These are phyloP conservation scores for Euspilapteryx auroguttella DNA, from an alignment of 2,888 invertebrate species.

Conservation along the genomic window DNA sequence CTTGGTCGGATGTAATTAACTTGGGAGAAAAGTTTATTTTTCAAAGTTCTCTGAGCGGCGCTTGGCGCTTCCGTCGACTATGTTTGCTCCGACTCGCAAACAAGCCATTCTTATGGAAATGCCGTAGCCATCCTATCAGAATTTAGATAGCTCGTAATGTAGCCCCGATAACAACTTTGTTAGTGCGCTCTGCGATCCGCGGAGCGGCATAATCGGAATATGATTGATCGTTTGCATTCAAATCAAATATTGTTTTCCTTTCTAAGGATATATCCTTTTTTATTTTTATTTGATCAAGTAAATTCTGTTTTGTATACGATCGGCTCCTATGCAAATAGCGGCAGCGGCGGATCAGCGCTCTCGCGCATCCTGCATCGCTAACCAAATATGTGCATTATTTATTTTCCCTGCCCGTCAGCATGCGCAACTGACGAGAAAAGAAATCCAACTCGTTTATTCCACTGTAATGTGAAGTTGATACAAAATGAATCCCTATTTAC, in stretches of 20 bases:
- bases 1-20: slow-evolving; percentile 19
- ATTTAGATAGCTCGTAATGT: slow-evolving; percentile 20
- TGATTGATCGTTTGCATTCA: slow-evolving; percentile 23
- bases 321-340: slow-evolving; percentile 41
- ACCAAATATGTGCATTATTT: slow-evolving; percentile 56
- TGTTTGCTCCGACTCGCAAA: slow-evolving; percentile 16
- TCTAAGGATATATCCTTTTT: not conserved
- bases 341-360: slow-evolving; percentile 11
- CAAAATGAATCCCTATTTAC: slow-evolving; percentile 19
- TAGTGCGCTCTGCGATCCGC: slow-evolving; percentile 9
- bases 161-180: slow-evolving; percentile 16
- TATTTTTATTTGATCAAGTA: too few relatives aligned
- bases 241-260: slow-evolving; percentile 12
- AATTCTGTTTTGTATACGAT: too few relatives aligned
- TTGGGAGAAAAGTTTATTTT: slow-evolving; percentile 19
- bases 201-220: slow-evolving; percentile 12
- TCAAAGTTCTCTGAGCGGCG: slow-evolving; percentile 10
- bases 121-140: slow-evolving; percentile 14
- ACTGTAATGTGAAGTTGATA: slow-evolving; percentile 12
- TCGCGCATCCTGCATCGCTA: slow-evolving; percentile 25
- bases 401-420: slow-evolving; percentile 23
- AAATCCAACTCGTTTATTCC: slow-evolving; percentile 12
- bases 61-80: slow-evolving; percentile 13
- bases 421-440: slow-evolving; percentile 16
- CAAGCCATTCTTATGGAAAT: slow-evolving; percentile 38